Conservation (phyloP, 2,797 vertebrate genomes). For the Pseudochirops corinnae region DNA sequence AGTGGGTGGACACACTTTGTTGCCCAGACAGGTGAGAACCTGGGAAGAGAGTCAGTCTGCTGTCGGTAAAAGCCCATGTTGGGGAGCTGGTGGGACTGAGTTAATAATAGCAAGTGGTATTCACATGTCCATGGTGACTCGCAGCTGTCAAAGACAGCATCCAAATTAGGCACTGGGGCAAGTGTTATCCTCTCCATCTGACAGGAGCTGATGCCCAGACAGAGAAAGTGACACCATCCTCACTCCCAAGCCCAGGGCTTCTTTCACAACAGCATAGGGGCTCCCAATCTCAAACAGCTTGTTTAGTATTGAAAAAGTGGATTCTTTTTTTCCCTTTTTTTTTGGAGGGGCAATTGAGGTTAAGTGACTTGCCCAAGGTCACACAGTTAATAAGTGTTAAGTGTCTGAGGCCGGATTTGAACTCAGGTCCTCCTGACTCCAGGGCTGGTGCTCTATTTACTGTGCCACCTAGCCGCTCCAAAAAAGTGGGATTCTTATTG, state of each 20-base stretch:
- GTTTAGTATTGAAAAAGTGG: not conserved
- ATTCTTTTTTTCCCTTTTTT: not conserved
- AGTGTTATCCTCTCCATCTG: not conserved
- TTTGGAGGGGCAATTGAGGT: too few species aligned
- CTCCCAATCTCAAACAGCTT: not conserved
- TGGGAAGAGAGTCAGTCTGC: slow-evolving; percentile 25
- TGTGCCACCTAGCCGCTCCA: too few species aligned
- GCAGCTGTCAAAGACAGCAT: not conserved
- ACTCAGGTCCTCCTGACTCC: too few species aligned
- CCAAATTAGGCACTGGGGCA: not conserved
- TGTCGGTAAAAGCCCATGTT: slow-evolving; percentile 28
- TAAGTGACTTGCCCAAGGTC: too few species aligned
- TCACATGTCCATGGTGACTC: not conserved
- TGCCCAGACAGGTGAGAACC: slow-evolving; percentile 90
- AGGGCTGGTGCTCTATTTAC: too few species aligned
- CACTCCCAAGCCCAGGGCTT: not conserved
- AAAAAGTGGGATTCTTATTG: slow-evolving; percentile 12
- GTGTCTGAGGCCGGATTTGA: too few species aligned
- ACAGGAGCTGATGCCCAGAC: not conserved
- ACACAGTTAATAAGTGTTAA: too few species aligned
- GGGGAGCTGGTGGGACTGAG: slow-evolving; percentile 23
- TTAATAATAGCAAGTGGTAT: not conserved
- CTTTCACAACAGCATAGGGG: not conserved
- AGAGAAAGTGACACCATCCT: not conserved
- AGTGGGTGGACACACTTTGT: slow-evolving; percentile 96